These are phyloP conservation scores for Orthosia incerta DNA, from an alignment of 2,888 invertebrate species.

Conservation along the genomic window DNA sequence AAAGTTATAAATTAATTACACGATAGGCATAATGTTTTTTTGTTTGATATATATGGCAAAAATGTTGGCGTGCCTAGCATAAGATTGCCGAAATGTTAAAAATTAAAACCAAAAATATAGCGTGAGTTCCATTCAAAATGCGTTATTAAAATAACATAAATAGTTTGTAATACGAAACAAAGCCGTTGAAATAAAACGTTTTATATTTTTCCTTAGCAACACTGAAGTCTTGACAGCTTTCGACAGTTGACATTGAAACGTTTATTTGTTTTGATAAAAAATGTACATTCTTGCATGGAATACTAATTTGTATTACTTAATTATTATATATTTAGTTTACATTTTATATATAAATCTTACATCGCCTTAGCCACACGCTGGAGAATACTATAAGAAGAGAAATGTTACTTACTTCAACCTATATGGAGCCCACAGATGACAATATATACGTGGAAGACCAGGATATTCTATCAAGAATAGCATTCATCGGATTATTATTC, in stretches of 20 bases:
- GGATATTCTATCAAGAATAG: neutral
- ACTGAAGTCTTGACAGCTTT: slow-evolving; percentile 28
- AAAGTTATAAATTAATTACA: neutral
- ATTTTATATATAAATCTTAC: slow-evolving; percentile 42
- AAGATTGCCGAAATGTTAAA: slow-evolving; percentile 26
- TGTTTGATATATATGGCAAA: neutral
- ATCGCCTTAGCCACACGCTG: slow-evolving; percentile 3
- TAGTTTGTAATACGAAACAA: slow-evolving; percentile 40
- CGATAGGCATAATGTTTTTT: slow-evolving; percentile 11
- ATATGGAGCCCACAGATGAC: slow-evolving; percentile 3
- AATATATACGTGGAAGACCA: neutral
- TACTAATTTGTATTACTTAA: slow-evolving; percentile 45
- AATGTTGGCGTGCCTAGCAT: neutral
- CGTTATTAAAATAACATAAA: slow-evolving; percentile 30
- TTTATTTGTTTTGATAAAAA: slow-evolving; percentile 39
- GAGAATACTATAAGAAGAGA: neutral
- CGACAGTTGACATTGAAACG: slow-evolving; percentile 46
- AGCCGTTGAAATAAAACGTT: slow-evolving; percentile 8
- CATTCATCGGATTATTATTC: slow-evolving; percentile 7
- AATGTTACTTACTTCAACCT: neutral
- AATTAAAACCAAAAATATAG: slow-evolving; percentile 12
- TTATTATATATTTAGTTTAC: slow-evolving; percentile 41
- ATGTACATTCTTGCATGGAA: slow-evolving; percentile 48
- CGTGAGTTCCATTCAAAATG: slow-evolving; percentile 17
- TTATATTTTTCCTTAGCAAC: slow-evolving; percentile 15